phyloP scores from a whole-genome alignment of 2,888 invertebrate genomes.

The Crossocerus cetratus region DNA sequence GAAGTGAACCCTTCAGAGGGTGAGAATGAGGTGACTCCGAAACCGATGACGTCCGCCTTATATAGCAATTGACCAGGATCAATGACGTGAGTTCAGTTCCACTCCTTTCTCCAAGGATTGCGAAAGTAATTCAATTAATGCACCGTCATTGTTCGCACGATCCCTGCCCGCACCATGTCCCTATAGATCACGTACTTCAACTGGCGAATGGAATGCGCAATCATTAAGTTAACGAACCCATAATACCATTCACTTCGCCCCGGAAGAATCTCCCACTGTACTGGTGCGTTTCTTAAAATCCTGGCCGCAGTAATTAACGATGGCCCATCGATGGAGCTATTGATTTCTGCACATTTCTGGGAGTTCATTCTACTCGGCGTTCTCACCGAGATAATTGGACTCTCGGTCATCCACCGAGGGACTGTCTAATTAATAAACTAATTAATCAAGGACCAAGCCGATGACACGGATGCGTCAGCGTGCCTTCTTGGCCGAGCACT shows the following conservation, averaged over 20 bases:
- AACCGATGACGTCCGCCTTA: too few relatives aligned
- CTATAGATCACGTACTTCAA: too few relatives aligned
- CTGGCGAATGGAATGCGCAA: not conserved
- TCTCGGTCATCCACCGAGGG: slow-evolving; percentile 1
- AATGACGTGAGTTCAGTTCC: too few relatives aligned
- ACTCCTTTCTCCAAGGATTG: too few relatives aligned
- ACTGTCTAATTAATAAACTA: slow-evolving; percentile 44
- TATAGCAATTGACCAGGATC: too few relatives aligned
- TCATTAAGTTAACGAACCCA: slow-evolving; percentile 9
- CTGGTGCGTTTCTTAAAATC: not conserved
- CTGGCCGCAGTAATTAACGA: not conserved
- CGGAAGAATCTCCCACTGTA: not conserved
- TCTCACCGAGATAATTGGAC: slow-evolving; percentile 23
- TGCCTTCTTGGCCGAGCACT: slow-evolving; percentile 9
- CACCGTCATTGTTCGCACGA: too few relatives aligned
- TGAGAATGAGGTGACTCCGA: too few relatives aligned
- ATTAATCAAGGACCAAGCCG: slow-evolving; percentile 43
- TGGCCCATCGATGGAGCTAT: not conserved
- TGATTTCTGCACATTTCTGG: not conserved
- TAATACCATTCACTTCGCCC: not conserved
- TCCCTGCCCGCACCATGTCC: too few relatives aligned
- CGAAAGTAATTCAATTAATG: too few relatives aligned
- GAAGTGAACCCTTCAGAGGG: too few relatives aligned
- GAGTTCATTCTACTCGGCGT: not conserved
- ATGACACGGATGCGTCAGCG: slow-evolving; percentile 33